Evolutionary conservation across 1,140 invertebrate species (phyloP).

Genomic region (Procambarus virginalis): DNA sequence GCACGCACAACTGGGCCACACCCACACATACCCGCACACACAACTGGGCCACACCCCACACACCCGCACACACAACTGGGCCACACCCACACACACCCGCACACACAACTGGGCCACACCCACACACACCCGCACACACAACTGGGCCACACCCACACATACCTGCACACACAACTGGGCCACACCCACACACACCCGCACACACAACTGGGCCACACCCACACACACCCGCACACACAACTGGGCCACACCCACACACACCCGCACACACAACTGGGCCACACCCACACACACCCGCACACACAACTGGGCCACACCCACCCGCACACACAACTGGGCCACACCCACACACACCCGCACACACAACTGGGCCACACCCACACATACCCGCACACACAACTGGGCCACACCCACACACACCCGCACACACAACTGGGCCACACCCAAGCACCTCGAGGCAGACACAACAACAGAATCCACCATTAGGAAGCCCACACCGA

Average conservation of each 20-base stretch:
- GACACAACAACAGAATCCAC: not conserved
- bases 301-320: not conserved
- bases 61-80: too few species aligned
- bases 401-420: too few species aligned
- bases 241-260: not conserved
- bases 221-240: constrained; percentile 20
- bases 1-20: too few species aligned
- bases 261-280: not conserved
- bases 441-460: not conserved
- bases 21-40: too few species aligned
- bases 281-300: not conserved
- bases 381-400: too few species aligned
- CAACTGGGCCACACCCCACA: too few species aligned
- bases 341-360: too few species aligned
- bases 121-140: too few species aligned
- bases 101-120: too few species aligned
- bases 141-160: not conserved
- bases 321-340: not conserved
- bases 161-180: not conserved
- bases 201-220: not conserved
- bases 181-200: not conserved
- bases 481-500: constrained; percentile 10
- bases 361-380: not conserved
- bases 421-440: too few species aligned
- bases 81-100: too few species aligned